phyloP scores from a whole-genome alignment of 2,113 vertebrate genomes.

The Paradoxurus hermaphroditus region DNA sequence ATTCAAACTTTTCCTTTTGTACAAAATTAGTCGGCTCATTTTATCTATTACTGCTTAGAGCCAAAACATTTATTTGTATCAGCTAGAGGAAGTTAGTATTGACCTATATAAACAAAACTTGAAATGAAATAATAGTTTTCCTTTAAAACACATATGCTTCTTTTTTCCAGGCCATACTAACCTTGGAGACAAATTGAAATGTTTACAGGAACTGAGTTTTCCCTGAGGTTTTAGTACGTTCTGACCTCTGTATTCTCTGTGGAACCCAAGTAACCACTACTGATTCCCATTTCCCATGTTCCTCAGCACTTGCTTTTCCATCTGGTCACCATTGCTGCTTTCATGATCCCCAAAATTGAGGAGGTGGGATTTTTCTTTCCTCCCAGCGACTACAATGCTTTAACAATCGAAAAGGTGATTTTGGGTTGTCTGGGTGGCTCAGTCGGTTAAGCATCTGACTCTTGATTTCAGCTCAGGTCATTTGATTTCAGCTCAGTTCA shows the following conservation, averaged over 20 bases:
- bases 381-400: background rate
- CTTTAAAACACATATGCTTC: background rate
- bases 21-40: background rate
- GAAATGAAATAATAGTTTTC: background rate
- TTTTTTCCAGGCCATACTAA: background rate
- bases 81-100: background rate
- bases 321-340: background rate
- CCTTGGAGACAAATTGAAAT: background rate
- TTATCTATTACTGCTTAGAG: background rate
- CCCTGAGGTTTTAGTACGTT: background rate
- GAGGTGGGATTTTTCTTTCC: background rate
- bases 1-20: background rate
- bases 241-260: background rate
- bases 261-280: background rate
- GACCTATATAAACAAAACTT: slow-evolving; percentile 32
- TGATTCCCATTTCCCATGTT: background rate
- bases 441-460: no score
- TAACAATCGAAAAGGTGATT: background rate
- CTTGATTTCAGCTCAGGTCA: no score
- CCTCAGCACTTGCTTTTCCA: background rate
- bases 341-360: background rate
- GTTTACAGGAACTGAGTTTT: background rate
- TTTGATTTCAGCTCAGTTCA: no score
- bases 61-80: background rate
- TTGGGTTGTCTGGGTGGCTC: background rate